Percentiles rank a stretch among this genome's conserved stretches.
These are phyloP conservation scores for Proisotoma minuta DNA, from an alignment of 2,888 invertebrate species.

Conservation along the genomic window DNA sequence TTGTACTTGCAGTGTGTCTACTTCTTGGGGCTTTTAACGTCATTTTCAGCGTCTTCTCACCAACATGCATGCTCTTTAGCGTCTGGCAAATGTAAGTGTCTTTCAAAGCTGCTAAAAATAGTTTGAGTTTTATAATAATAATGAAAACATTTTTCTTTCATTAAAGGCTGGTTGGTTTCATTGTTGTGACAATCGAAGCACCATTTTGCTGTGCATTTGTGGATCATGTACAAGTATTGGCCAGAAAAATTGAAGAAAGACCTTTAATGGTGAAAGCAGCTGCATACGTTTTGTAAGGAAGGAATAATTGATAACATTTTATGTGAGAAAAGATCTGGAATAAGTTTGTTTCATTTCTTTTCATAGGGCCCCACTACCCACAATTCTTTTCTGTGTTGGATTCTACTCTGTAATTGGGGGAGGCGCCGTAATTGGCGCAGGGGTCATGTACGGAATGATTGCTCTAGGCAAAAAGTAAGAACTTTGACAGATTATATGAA, in stretches of 20 bases:
- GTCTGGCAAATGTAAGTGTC: constrained; percentile 70
- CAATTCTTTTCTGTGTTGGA: constrained; percentile 71
- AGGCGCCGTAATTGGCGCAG: constrained; percentile 81
- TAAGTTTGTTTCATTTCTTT: constrained; percentile 1
- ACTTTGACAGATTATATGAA: constrained; percentile 6
- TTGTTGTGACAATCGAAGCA: constrained; percentile 84
- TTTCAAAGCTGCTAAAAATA: neutral
- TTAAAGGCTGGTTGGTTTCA: constrained; percentile 70
- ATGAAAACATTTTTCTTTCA: constrained; percentile 6
- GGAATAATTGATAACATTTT: constrained; percentile 2
- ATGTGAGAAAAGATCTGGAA: neutral
- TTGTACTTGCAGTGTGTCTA: constrained; percentile 71
- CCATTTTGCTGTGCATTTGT: constrained; percentile 96
- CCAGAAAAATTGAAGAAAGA: constrained; percentile 65
- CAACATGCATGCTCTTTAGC: constrained; percentile 68
- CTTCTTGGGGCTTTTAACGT: constrained; percentile 74
- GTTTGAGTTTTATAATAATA: neutral
- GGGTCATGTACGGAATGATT: constrained; percentile 89
- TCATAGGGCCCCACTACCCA: constrained; percentile 70
- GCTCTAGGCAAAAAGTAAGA: constrained; percentile 90
- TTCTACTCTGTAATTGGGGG: constrained; percentile 77
- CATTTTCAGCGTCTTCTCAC: constrained; percentile 58
- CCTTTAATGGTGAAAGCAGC: constrained; percentile 87
- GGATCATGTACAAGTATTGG: constrained; percentile 80
- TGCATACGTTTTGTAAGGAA: constrained; percentile 75